Evolutionary conservation across 92 coral and sea anemone species (phyloP), one percentile per base, ranked within the genome.

Genomic region (Isaurus tuberculatus): DNA sequence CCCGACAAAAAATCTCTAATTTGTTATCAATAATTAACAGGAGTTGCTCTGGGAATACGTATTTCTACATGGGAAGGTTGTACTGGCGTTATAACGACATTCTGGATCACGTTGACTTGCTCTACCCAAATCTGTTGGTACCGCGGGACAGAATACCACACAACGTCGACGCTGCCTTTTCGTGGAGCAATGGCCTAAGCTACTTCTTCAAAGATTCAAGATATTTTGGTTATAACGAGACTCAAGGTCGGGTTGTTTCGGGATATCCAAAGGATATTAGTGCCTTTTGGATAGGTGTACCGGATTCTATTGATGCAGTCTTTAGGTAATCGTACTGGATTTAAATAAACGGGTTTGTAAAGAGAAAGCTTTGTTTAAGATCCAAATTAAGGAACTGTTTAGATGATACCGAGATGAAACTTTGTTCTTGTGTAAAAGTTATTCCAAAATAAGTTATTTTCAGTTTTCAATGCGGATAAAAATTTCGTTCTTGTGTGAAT

Each of bases 11-110:
- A 46, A 46, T 46, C 53, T 9, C 16, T 8, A 46, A 11, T 0
- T 55, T 55, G 10, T 17, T 17, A 55, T 63, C 9, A 13, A 6
- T 15, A 27, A 63, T 15, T 19, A 26, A 63, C 34, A 95, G 98
- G 69, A 86, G 88, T 68, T 85, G 86, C 71, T 86, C 86, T 32
- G 94, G 92, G 8, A 32, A 33, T 51, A 91, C 94, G 23, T 95
- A 91, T 83, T 93, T 95, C 87, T 87, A 91, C 84, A 85, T 70
- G 63, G 92, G 75, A 37, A 80, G 79, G 57, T 48, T 65, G 34
- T 95, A 90, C 82, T 95, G 98, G 98, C 85, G 90, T 14, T 95
- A 83, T 86, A 93, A 88, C 73, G 94, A 91, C 34, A 30, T 37
- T 8, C 84, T 75, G 2, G 42, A 64, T 57, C 92, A 85, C 66